phyloP scores from a whole-genome alignment of 2,888 invertebrate genomes.

The Spisula solida region DNA sequence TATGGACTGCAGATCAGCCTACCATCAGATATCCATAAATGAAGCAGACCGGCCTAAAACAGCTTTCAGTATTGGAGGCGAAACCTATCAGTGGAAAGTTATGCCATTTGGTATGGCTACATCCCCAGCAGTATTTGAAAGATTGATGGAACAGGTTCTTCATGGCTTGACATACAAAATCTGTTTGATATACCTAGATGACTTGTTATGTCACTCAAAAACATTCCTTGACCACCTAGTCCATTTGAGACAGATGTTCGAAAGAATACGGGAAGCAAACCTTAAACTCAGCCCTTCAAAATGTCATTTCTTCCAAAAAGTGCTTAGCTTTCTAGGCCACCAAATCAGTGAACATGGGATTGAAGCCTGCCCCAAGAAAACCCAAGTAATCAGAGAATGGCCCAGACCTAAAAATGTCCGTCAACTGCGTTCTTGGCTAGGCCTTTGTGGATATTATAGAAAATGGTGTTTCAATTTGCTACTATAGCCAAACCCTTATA shows the following conservation, averaged over 20 bases:
- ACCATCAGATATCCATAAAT: slow-evolving; percentile 50
- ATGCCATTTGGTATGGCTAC: slow-evolving; percentile 63
- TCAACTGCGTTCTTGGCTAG: slow-evolving; percentile 21
- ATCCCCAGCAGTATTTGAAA: slow-evolving; percentile 55
- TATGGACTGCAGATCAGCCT: slow-evolving; percentile 46
- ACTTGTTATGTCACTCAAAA: slow-evolving; percentile 49
- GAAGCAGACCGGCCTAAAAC: slow-evolving; percentile 53
- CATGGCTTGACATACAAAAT: slow-evolving; percentile 48
- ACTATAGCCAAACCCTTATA: slow-evolving; percentile 68
- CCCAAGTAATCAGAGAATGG: neutral
- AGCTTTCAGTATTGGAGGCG: slow-evolving; percentile 50
- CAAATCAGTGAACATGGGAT: slow-evolving; percentile 43
- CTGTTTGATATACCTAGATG: slow-evolving; percentile 52
- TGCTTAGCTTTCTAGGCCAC: slow-evolving; percentile 39
- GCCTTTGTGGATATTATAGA: slow-evolving; percentile 33
- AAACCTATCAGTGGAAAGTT: slow-evolving; percentile 51
- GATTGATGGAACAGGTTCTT: slow-evolving; percentile 43
- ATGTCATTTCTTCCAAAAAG: slow-evolving; percentile 38
- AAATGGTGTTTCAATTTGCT: too few species aligned
- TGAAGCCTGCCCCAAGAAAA: slow-evolving; percentile 31
- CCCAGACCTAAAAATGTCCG: slow-evolving; percentile 30
- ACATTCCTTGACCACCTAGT: slow-evolving; percentile 43
- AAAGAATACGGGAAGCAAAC: slow-evolving; percentile 38
- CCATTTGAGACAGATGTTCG: slow-evolving; percentile 25
- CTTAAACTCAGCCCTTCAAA: slow-evolving; percentile 42